Evolutionary conservation across 2,797 vertebrate species (phyloP).

Genomic region (Lophotriccus pileatus): DNA sequence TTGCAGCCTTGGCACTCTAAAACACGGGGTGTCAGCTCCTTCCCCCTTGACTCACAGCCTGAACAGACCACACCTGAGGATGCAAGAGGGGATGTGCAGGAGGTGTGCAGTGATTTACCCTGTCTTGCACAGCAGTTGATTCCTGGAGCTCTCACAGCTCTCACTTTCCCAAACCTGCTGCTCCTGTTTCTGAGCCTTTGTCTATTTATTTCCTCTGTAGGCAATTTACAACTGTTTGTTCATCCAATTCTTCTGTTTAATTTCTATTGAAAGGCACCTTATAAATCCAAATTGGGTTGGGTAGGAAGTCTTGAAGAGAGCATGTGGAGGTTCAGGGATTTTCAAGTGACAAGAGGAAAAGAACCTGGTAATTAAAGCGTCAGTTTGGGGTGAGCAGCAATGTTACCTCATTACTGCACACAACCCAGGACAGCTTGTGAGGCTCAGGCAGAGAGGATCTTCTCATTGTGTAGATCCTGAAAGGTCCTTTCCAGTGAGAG

Average conservation of each 20-base stretch:
- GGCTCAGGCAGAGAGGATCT: background rate
- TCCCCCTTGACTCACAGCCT: background rate
- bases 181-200: background rate
- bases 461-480: background rate
- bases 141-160: background rate
- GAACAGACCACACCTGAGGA: background rate
- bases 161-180: background rate
- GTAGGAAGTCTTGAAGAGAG: background rate
- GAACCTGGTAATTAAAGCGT: background rate
- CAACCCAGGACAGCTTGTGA: background rate
- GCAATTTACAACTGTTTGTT: background rate
- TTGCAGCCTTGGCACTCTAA: background rate
- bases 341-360: background rate
- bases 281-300: background rate
- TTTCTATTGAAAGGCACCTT: background rate
- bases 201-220: background rate
- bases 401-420: background rate
- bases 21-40: accelerated
- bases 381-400: background rate
- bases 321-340: background rate
- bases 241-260: background rate
- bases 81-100: background rate
- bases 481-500: background rate
- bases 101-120: background rate
- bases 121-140: background rate